Percentiles rank a stretch among this genome's conserved stretches.
phyloP scores from a whole-genome alignment of 2,888 invertebrate species.

The Nomada ruficornis region DNA sequence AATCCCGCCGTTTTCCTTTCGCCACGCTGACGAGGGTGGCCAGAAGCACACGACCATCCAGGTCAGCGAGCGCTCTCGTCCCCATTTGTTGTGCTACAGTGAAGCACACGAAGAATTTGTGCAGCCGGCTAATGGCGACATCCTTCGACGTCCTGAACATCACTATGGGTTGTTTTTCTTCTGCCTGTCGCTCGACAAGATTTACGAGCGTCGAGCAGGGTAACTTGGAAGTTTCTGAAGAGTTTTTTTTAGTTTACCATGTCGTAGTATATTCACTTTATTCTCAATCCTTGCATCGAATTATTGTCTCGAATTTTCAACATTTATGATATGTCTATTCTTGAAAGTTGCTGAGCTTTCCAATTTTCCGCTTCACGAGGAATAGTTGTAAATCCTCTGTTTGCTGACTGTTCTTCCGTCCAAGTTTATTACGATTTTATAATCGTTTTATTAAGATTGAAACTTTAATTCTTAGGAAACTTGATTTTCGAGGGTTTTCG shows the following conservation, averaged over 20 bases:
- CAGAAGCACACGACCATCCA: slow-evolving; percentile 38
- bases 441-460: no score
- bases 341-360: not conserved
- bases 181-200: not conserved
- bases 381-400: no score
- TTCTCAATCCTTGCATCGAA: not conserved
- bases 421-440: no score
- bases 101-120: not conserved
- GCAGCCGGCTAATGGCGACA: slow-evolving; percentile 33
- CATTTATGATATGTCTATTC: not conserved
- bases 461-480: not conserved
- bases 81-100: slow-evolving; percentile 16
- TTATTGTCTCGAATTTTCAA: not conserved
- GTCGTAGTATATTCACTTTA: not conserved
- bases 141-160: slow-evolving; percentile 35
- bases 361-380: not conserved
- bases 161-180: not conserved
- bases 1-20: slow-evolving; percentile 22
- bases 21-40: slow-evolving; percentile 12
- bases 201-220: not conserved
- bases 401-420: no score
- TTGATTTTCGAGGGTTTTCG: slow-evolving; percentile 14
- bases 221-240: not conserved
- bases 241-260: no score
- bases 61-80: slow-evolving; percentile 51